phyloP scores from a whole-genome alignment of 1,140 invertebrate species.

The Aculops lycopersici region DNA sequence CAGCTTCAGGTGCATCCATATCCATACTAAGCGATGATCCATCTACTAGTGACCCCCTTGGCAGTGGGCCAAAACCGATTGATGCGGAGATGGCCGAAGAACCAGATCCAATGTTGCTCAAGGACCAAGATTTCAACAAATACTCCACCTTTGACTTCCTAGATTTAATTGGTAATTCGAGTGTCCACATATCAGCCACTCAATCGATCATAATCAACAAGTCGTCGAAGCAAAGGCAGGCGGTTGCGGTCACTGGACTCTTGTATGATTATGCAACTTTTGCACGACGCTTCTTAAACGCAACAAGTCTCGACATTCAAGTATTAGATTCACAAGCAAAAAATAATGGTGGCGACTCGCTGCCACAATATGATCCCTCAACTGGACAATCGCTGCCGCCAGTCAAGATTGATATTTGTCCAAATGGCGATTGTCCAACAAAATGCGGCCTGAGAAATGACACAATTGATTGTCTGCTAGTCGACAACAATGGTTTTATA shows the following conservation, averaged over 20 bases:
- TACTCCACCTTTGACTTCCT: background rate
- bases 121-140: background rate
- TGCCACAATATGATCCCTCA: too few species aligned
- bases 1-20: too few species aligned
- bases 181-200: slow-evolving; percentile 33
- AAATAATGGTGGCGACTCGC: too few species aligned
- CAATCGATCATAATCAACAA: slow-evolving; percentile 57
- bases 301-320: slow-evolving; percentile 2
- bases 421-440: too few species aligned
- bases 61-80: too few species aligned
- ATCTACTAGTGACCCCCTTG: too few species aligned
- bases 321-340: too few species aligned
- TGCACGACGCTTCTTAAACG: slow-evolving; percentile 13
- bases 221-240: slow-evolving; percentile 38
- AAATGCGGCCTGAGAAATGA: slow-evolving; percentile 35
- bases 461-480: slow-evolving; percentile 54
- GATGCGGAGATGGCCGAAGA: too few species aligned
- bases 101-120: too few species aligned
- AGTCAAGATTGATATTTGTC: too few species aligned
- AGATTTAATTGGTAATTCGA: background rate
- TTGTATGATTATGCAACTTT: slow-evolving; percentile 13
- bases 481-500: slow-evolving; percentile 76
- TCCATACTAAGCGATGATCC: background rate
- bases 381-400: too few species aligned
- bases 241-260: slow-evolving; percentile 50